These are phyloP conservation scores for Drosophila conformis DNA, from an alignment of 2,888 invertebrate species.

Conservation along the genomic window DNA sequence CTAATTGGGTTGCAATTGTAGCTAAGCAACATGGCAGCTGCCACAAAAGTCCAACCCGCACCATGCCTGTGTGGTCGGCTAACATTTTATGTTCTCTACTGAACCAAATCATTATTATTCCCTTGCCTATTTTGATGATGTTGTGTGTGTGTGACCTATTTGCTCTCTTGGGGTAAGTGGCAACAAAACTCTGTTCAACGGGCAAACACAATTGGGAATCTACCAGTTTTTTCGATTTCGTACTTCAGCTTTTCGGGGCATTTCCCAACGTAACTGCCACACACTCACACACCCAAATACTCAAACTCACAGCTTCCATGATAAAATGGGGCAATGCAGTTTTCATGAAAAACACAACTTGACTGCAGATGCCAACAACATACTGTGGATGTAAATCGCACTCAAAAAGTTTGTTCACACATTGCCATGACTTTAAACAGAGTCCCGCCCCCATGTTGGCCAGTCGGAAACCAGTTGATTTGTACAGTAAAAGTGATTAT, in stretches of 20 bases:
- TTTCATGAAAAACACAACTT: not conserved
- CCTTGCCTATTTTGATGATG: not conserved
- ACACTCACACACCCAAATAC: not conserved
- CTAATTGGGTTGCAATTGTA: conserved; percentile 48
- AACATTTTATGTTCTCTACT: conserved; percentile 18
- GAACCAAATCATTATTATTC: conserved; percentile 36
- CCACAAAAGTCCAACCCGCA: conserved; percentile 29
- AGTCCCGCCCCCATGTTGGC: conserved; percentile 12
- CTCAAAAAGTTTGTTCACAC: conserved; percentile 65
- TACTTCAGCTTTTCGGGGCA: not conserved
- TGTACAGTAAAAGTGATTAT: conserved; percentile 77
- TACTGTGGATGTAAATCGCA: not conserved
- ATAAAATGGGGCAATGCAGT: not conserved
- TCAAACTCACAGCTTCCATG: conserved; percentile 6
- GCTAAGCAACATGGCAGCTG: conserved; percentile 36
- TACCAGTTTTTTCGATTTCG: conserved; percentile 9
- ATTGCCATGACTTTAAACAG: conserved; percentile 65
- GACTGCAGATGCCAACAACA: not conserved
- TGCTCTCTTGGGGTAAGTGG: not conserved
- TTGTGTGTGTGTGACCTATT: not conserved
- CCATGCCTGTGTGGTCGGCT: not conserved
- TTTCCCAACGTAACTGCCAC: conserved; percentile 8
- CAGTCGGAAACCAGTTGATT: conserved; percentile 68
- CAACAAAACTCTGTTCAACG: conserved; percentile 11
- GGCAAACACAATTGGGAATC: conserved; percentile 19